Percentiles rank a stretch among this genome's conserved stretches.
phyloP scores from a whole-genome alignment of 2,888 invertebrate species.

The Platerodrilus igneus region DNA sequence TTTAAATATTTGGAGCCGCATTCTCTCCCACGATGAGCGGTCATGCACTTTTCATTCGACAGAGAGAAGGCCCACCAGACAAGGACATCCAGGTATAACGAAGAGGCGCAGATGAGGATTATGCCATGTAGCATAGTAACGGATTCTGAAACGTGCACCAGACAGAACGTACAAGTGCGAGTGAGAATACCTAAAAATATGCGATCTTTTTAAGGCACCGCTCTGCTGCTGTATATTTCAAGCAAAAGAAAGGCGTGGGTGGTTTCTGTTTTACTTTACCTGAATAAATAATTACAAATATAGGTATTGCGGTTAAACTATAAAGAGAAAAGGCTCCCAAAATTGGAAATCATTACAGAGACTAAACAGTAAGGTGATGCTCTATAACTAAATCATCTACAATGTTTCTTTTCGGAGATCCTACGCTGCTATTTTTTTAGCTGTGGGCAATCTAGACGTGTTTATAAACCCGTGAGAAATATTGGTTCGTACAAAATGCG shows the following conservation, averaged over 20 bases:
- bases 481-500: no score
- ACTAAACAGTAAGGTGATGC: no score
- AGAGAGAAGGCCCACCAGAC: conserved; percentile 28
- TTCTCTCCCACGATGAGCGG: conserved; percentile 48
- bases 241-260: conserved; percentile 25
- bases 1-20: conserved; percentile 41
- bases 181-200: conserved; percentile 24
- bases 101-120: conserved; percentile 26
- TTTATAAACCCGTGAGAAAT: no score
- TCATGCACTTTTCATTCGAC: conserved; percentile 37
- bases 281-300: conserved; percentile 25
- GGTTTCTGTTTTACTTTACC: conserved; percentile 22
- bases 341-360: no score
- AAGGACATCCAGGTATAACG: conserved; percentile 24
- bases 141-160: conserved; percentile 16
- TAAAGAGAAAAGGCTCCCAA: conserved; percentile 20
- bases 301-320: conserved; percentile 22
- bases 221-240: conserved; percentile 21
- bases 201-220: conserved; percentile 26
- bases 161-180: conserved; percentile 22
- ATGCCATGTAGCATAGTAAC: conserved; percentile 19
- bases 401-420: no score
- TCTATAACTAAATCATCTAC: no score
- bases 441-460: no score
- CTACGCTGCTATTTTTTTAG: no score